phyloP scores from a whole-genome alignment of 2,113 vertebrate genomes.

The Microcebus griseorufus region DNA sequence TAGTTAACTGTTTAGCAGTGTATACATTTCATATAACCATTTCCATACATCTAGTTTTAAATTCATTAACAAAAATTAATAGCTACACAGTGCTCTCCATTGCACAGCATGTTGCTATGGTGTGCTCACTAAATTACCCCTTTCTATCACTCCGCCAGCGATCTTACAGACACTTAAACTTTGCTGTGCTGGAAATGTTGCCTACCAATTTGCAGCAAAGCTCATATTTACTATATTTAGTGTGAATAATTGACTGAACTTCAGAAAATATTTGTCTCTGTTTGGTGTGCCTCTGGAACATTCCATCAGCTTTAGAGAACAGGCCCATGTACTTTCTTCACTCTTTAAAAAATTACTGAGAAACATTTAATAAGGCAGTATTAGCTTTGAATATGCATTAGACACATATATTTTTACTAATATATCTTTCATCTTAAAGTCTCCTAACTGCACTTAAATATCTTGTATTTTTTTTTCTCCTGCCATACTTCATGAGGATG shows the following conservation, averaged over 20 bases:
- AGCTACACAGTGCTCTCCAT: slow-evolving; percentile 69
- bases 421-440: neutral
- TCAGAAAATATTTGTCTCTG: slow-evolving; percentile 68
- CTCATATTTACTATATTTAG: slow-evolving; percentile 44
- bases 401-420: slow-evolving; percentile 47
- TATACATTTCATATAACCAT: slow-evolving; percentile 85
- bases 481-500: slow-evolving; percentile 29
- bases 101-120: slow-evolving; percentile 65
- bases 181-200: slow-evolving; percentile 57
- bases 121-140: slow-evolving; percentile 77
- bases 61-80: slow-evolving; percentile 89
- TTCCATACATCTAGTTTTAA: slow-evolving; percentile 87
- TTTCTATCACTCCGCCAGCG: slow-evolving; percentile 71
- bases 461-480: neutral
- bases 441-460: neutral
- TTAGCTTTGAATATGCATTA: slow-evolving; percentile 44
- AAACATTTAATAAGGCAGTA: slow-evolving; percentile 44
- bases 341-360: neutral
- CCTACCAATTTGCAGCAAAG: slow-evolving; percentile 64
- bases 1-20: slow-evolving; percentile 88
- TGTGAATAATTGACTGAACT: slow-evolving; percentile 68
- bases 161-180: slow-evolving; percentile 73
- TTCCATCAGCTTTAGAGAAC: slow-evolving; percentile 53
- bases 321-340: neutral
- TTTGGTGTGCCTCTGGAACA: slow-evolving; percentile 19